phyloP scores from a whole-genome alignment of 2,113 vertebrate genomes.

The Sinocyclocheilus maitianheensis region DNA sequence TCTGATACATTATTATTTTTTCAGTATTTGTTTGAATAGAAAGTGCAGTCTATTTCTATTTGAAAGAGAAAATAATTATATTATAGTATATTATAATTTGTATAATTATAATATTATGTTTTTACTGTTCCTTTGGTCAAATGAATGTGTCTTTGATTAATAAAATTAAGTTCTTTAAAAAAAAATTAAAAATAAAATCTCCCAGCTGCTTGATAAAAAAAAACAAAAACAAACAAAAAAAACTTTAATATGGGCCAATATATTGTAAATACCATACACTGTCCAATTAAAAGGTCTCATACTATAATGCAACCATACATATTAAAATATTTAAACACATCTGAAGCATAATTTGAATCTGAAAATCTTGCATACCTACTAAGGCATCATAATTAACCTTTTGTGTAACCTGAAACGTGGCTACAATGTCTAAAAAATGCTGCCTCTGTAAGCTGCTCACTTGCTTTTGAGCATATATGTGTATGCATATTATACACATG shows the following conservation, averaged over 20 bases:
- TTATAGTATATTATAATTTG: no score
- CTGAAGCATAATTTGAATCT: background rate
- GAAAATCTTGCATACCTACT: background rate
- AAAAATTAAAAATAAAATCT: background rate
- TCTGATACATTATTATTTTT: background rate
- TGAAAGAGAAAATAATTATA: no score
- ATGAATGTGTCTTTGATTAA: background rate
- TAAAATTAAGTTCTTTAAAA: background rate
- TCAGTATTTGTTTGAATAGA: no score
- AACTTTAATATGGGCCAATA: background rate
- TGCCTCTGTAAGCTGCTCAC: background rate
- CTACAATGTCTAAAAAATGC: background rate
- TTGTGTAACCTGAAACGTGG: background rate
- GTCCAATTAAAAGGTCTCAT: background rate
- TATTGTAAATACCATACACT: background rate
- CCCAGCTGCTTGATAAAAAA: background rate
- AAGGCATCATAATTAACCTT: background rate
- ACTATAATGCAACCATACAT: background rate
- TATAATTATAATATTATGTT: background rate
- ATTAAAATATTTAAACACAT: background rate
- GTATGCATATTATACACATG: background rate
- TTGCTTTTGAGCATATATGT: background rate
- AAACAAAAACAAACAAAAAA: background rate
- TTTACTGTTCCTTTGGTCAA: background rate
- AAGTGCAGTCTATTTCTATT: no score